Base-by-base conservation (phyloP, 2,888 invertebrate genomes). In the Scaptomyza reducta region DNA sequence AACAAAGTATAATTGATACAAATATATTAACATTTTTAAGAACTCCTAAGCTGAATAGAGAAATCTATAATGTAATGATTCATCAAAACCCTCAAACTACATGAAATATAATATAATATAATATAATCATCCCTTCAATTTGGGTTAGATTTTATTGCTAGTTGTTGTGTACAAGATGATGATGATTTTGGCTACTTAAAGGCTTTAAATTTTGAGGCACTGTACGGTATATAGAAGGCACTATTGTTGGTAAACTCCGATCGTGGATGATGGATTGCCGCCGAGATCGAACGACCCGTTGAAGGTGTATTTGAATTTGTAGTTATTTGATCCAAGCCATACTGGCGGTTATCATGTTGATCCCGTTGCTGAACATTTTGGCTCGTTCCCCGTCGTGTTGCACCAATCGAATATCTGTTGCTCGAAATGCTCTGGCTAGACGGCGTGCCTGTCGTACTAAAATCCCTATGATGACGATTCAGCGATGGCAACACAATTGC, bases 151-250 rank as follows among this genome's bases (percentile, higher is more conserved):
- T 68, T 71, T 77, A 64, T 74, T 61, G 45, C 41, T 84, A 53
- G 35, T 54, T 70, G 61, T 64, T 66, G 59, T 72, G 74, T 53
- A 77, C 69, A 70, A 58, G 35, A 25, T 70, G 46, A 47, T 51
- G 13, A 18, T 79, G 10, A 10, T 38, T 45, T 73, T 85, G 84
- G 72, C 83, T 89, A 91, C 70, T 91, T 91, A 61, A 87, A 89
- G 59, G 79, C 75, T 87, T 91, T 90, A 64, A 91, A 91, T 87
- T 91, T 91, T 41, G 90, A 90, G 77, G 90, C 91, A 88, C 90
- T 91, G 64, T 90, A 90, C 63, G 91, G 90, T 79, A 91, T 86
- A 76, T 89, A 90, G 51, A 89, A 85, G 70, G 89, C 87, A 79
- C 84, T 89, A 60, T 78, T 86, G 27, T 72, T 80, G 27, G 63